Conservation (phyloP, 1,140 invertebrate species). For the Yoshiicerus persimilis region DNA sequence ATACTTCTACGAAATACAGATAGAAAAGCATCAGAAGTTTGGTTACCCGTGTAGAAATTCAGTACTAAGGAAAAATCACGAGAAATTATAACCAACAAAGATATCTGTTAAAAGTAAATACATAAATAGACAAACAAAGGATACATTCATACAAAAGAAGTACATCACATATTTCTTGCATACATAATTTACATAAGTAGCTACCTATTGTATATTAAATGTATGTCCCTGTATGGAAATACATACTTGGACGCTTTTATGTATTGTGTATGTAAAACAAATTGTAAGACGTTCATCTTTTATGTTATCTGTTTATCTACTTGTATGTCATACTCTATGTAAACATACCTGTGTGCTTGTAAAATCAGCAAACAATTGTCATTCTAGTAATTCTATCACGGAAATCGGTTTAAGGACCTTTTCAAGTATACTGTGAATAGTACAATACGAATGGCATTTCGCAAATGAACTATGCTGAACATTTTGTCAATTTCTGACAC, state of each 20-base stretch:
- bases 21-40: not conserved
- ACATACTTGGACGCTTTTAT: not conserved
- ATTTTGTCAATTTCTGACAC: not conserved
- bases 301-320: not conserved
- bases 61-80: not conserved
- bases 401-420: not conserved
- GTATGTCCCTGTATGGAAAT: not conserved
- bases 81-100: not conserved
- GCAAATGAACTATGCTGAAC: not conserved
- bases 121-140: not conserved
- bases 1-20: not conserved
- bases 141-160: not conserved
- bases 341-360: too few species aligned
- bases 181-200: not conserved
- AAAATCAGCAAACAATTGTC: too few species aligned
- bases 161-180: not conserved
- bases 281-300: not conserved
- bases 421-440: not conserved
- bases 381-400: not conserved
- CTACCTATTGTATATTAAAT: not conserved
- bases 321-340: not conserved
- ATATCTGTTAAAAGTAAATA: not conserved
- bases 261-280: not conserved
- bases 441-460: not conserved
- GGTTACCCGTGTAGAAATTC: not conserved